These are phyloP conservation scores for Schizothorax lantsangensis DNA, from an alignment of 2,797 vertebrate species.

Conservation along the genomic window DNA sequence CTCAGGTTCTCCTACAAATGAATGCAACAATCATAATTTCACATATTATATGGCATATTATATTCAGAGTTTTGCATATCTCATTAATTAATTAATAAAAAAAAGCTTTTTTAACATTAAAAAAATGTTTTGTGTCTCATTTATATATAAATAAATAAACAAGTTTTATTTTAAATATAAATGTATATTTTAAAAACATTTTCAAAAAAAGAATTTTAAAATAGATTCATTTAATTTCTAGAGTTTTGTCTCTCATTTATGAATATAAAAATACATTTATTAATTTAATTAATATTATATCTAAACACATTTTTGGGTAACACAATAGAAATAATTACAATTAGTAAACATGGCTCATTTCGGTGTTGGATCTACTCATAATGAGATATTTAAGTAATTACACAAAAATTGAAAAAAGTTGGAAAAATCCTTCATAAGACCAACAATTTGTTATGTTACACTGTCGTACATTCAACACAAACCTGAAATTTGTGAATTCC, in stretches of 20 bases:
- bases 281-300: neutral
- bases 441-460: neutral
- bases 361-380: neutral
- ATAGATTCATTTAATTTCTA: neutral
- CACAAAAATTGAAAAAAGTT: neutral
- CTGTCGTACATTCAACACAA: constrained; percentile 31
- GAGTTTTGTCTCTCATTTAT: neutral
- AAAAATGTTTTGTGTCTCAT: neutral
- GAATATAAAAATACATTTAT: neutral
- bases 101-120: too few relatives aligned
- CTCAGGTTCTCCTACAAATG: constrained; percentile 91
- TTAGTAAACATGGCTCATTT: neutral
- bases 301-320: neutral
- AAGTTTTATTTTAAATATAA: neutral
- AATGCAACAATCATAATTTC: neutral
- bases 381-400: neutral
- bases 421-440: neutral
- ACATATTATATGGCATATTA: neutral
- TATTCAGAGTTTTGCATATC: too few relatives aligned
- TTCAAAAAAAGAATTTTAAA: neutral
- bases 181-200: neutral
- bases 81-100: too few relatives aligned
- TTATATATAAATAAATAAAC: neutral
- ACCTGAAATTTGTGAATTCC: constrained; percentile 98
- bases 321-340: neutral